These are phyloP conservation scores for Bradypodion ventrale DNA, from an alignment of 2,797 vertebrate genomes.

Conservation along the genomic window DNA sequence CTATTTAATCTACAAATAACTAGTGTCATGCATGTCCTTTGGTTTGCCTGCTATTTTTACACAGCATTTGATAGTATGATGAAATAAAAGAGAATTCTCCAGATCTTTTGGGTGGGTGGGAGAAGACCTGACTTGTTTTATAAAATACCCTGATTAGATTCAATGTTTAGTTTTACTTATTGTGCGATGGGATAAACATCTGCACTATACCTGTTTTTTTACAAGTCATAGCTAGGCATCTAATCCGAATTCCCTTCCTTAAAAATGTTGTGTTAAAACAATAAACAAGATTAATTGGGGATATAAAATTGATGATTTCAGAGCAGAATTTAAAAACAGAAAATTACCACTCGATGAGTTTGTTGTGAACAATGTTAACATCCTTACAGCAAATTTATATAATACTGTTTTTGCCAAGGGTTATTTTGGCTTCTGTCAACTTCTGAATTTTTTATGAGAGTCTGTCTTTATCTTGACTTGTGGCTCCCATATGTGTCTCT, in stretches of 20 bases:
- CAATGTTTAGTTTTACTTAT: background rate
- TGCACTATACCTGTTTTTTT: background rate
- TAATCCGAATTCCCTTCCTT: slow-evolving; percentile 1
- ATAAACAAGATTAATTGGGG: slow-evolving; percentile 4
- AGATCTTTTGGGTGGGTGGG: background rate
- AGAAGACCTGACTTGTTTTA: background rate
- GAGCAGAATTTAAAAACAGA: background rate
- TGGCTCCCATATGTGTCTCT: background rate
- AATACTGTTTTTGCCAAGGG: background rate
- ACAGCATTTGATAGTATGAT: background rate
- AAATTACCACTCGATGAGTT: background rate
- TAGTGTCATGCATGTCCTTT: background rate
- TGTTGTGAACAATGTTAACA: slow-evolving; percentile 13
- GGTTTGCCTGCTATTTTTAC: background rate
- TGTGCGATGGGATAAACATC: background rate
- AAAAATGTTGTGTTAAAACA: background rate
- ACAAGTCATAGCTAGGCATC: background rate
- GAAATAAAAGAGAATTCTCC: background rate
- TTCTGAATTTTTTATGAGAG: slow-evolving; percentile 29
- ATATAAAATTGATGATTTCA: background rate
- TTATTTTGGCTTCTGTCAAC: background rate
- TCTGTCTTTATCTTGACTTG: slow-evolving; percentile 3
- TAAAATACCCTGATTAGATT: background rate
- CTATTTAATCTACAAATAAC: background rate
- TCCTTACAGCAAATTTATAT: background rate